Base-by-base conservation (phyloP, 2,888 invertebrate genomes). In the Marronus borbonicus region DNA sequence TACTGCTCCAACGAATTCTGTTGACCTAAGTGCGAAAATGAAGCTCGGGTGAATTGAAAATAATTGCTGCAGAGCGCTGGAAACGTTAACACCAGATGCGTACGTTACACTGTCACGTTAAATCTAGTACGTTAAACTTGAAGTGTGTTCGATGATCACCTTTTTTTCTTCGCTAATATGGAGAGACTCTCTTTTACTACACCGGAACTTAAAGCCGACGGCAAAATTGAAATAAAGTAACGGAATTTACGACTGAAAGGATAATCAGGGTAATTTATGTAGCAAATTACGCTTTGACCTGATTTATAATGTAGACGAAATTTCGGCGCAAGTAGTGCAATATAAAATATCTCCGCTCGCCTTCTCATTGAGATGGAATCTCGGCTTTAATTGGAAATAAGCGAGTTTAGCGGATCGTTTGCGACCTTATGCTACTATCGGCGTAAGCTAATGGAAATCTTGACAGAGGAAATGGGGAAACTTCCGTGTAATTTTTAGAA, bases 231-330 rank as follows among this genome's bases (percentile, higher is more conserved):
- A 74, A 74, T 39, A 74, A 72, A 60, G 60, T 17, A 60, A 60
- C 60, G 20, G 52, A 60, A 60, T 74, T 60, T 74, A 74, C 72
- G 60, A 60, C 44, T 60, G 72, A 60, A 72, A 49, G 72, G 60
- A 74, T 74, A 74, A 74, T 74, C 60, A 62, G 44, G 72, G 44
- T 44, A 74, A 74, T 74, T 74, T 74, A 74, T 49, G 60, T 60
- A 49, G 72, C 39, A 60, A 74, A 74, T 74, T 74, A 74, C 60
- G 44, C 5, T 8, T 7, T 28, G 72, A 60, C 62, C 72, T 74
- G 72, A 62, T 74, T 74, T 74, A 74, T 74, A 74, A 58, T 74
- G 44, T 44, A 62, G 60, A 60, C 72, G 39, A 74, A 74, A 60
- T 74, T 60, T 74, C 72, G 20, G 24, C 24, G 36, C 14, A 39